These are phyloP conservation scores for Euproctis similis DNA, from an alignment of 2,888 invertebrate species.

Conservation along the genomic window DNA sequence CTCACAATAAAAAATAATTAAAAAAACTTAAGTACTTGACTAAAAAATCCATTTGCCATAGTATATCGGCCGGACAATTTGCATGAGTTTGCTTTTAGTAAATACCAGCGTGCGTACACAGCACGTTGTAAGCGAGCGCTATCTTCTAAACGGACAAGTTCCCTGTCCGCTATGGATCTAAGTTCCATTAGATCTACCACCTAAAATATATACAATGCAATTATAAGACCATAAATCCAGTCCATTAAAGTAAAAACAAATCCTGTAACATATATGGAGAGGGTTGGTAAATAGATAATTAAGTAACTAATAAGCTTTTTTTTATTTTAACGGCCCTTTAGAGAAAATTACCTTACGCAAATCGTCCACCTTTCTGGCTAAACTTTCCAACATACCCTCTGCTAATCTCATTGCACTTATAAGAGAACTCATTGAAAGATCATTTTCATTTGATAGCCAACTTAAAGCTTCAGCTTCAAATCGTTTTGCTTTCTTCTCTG, in stretches of 20 bases:
- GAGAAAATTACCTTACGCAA: constrained; percentile 47
- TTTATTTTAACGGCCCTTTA: no score
- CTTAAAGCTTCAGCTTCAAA: constrained; percentile 57
- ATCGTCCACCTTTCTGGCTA: constrained; percentile 63
- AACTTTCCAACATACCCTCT: constrained; percentile 64
- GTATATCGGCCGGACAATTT: constrained; percentile 44
- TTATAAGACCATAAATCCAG: no score
- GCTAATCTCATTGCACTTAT: constrained; percentile 55
- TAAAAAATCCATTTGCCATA: constrained; percentile 32
- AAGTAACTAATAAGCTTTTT: no score
- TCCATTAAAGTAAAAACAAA: no score
- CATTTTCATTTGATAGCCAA: constrained; percentile 40
- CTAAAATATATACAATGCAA: constrained; percentile 23
- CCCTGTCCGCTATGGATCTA: constrained; percentile 58
- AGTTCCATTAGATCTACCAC: constrained; percentile 65
- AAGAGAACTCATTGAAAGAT: constrained; percentile 41
- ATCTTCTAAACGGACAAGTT: constrained; percentile 45
- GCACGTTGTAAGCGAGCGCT: constrained; percentile 43
- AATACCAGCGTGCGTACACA: constrained; percentile 53
- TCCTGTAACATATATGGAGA: no score
- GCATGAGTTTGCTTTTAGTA: constrained; percentile 48
- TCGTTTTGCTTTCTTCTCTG: constrained; percentile 47
- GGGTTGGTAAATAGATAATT: no score
- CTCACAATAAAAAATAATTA: no score
- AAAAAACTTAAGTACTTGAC: constrained; percentile 33